Base-by-base conservation (phyloP, 2,797 vertebrate genomes). In the Syndactyla subalaris region DNA sequence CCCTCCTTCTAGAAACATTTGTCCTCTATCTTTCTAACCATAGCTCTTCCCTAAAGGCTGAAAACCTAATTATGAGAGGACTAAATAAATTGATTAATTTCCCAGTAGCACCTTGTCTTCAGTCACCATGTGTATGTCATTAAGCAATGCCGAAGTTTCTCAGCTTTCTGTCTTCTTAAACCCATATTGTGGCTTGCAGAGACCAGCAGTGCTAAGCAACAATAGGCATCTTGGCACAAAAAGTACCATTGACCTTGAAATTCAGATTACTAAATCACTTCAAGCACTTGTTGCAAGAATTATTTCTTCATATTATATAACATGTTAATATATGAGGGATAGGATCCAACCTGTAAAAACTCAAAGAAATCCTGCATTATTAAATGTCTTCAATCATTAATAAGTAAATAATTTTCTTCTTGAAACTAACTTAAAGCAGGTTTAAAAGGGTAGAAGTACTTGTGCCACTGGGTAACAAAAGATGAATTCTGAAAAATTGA, bases 41-140 rank as follows among this genome's bases (percentile, higher is more conserved):
- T 27, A 80, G 38, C 41, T 57, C 67, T 92, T 82, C 94, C 88
- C 93, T 63, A 32, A 93, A 93, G 81, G 54, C 89, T 89, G 61
- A 57, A 88, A 93, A 92, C 46, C 86, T 91, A 91, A 82, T 96
- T 89, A 92, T 34, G 34, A 89, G 46, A 88, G 27, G 26, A 79
- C 68, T 82, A 48, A 61, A 86, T 67, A 18, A 89, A 65, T 0
- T 55, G 54, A 83, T 85, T 90, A 52, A 78, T 89, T 84, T 93
- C 73, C 52, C 61, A 88, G 76, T 46, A 92, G 51, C 67, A 86
- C 43, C n/a, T 41, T 48, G 59, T 62, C 82, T 65, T 74, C 85
- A 65, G 36, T 49, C 58, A 74, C 63, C 48, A 29, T 21, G 52
- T 48, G 30, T 66, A 6, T 52, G 14, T n/a, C 88, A 85, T 59